Evolutionary conservation across 2,113 vertebrate species (phyloP).

Genomic region (Recurvirostra avosetta): DNA sequence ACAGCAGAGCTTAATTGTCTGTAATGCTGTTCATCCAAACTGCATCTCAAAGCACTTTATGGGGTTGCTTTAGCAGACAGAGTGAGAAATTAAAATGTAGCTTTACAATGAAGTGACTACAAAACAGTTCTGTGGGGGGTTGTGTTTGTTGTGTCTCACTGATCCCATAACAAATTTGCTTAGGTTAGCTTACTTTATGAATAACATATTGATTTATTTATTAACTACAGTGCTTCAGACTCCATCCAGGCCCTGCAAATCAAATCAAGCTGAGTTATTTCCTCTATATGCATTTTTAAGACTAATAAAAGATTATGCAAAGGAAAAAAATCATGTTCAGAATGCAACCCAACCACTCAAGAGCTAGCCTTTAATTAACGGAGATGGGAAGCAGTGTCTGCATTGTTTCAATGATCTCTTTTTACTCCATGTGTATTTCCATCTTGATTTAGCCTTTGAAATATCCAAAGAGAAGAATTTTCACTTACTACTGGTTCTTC

Average conservation of each 20-base stretch:
- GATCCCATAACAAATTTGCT: not conserved
- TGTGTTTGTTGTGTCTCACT: not conserved
- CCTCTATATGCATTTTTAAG: not conserved
- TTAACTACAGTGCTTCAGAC: not conserved
- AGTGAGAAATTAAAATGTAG: not conserved
- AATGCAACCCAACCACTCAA: not conserved
- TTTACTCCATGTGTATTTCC: not conserved
- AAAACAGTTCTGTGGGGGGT: not conserved
- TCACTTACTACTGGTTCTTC: not conserved
- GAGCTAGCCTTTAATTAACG: not conserved
- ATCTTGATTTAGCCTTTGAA: not conserved
- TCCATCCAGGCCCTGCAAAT: not conserved
- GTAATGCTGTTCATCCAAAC: not conserved
- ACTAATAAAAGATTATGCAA: not conserved
- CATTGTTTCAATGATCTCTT: not conserved
- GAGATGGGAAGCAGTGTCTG: not conserved
- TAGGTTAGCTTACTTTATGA: not conserved
- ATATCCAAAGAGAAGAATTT: not conserved
- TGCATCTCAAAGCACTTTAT: not conserved
- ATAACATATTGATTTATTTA: not conserved
- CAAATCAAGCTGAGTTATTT: not conserved
- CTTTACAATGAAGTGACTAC: not conserved
- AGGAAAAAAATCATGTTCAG: not conserved
- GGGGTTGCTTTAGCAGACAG: not conserved
- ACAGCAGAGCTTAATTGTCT: not conserved